Evolutionary conservation across 2,888 invertebrate genomes (phyloP), one percentile per base, ranked within the genome.

Genomic region (Monochamus alternatus): DNA sequence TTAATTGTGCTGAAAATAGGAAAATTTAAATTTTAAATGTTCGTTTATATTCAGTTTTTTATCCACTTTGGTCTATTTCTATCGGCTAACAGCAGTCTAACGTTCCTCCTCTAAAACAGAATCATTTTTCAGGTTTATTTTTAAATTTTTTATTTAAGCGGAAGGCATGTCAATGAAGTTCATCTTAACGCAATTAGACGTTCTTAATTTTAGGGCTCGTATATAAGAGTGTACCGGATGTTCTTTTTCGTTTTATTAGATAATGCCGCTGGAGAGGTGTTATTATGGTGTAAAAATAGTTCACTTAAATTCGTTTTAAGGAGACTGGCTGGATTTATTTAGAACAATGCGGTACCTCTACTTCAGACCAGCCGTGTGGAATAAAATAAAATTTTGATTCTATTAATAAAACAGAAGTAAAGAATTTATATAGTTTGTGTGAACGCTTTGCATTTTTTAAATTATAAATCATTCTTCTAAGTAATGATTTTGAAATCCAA

Each of bases 281-380:
- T 43, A 63, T 63, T 43, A 63, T 9, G 51, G 51, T 65, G 12
- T 30, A 65, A 65, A 65, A 65, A 65, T 65, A 65, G 64, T 31
- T 10, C 47, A 65, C 47, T 22, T 43, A 64, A 43, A 64, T 64
- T 64, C 32, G 38, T 12, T 38, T 44, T 44, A 4, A 22, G 63
- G 22, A 43, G 38, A 52, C n/a, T 52, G 52, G n/a, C 52, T 52
- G 4, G 52, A 52, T 52, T 52, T 10, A 52, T 52, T 14, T 52
- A 3, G 52, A 14, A 52, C 9, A 52, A n/a, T 52, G 14, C 38
- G 38, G 38, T 38, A 38, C 5, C 31, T 60, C 5, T 38, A 38
- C 5, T 60, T 60, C 5, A 32, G 10, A 32, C 32, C 38, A 38
- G 38, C 38, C 2, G 38, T 38, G 38, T 38, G 38, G 38, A 38